Conservation (phyloP, 2,888 invertebrate species). For the Tenthredo scrophulariae region DNA sequence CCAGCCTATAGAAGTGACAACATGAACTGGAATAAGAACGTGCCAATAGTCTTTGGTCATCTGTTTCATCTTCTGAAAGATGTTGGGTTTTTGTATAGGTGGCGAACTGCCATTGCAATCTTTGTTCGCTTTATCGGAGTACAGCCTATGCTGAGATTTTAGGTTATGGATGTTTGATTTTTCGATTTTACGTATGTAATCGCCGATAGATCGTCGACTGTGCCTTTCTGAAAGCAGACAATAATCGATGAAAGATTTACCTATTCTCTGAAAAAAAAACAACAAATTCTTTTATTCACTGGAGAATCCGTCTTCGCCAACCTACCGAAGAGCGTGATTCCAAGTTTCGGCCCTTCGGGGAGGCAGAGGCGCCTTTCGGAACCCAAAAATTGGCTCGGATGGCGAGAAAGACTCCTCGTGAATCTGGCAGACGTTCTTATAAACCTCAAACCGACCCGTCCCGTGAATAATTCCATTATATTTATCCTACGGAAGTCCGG, state of each 20-base stretch:
- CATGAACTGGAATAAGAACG: slow-evolving; percentile 95
- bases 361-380: slow-evolving; percentile 13
- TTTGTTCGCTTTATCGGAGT: neutral
- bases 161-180: neutral
- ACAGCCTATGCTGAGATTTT: neutral
- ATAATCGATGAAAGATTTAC: neutral
- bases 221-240: slow-evolving; percentile 18
- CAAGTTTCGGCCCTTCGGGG: slow-evolving; percentile 5
- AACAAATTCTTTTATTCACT: neutral
- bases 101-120: neutral
- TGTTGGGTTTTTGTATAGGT: slow-evolving; percentile 79
- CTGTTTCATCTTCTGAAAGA: slow-evolving; percentile 91
- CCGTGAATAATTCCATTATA: slow-evolving; percentile 24
- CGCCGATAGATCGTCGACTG: neutral
- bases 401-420: neutral
- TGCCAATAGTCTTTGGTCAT: slow-evolving; percentile 99
- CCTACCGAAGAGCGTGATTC: slow-evolving; percentile 27
- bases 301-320: neutral
- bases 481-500: neutral
- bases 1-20: slow-evolving; percentile 93
- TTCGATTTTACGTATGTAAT: neutral
- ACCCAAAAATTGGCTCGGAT: neutral
- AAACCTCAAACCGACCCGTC: neutral
- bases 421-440: neutral
- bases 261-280: neutral